Base-by-base conservation (phyloP, 92 coral and sea anemone species). In the Parazoanthus darwini region DNA sequence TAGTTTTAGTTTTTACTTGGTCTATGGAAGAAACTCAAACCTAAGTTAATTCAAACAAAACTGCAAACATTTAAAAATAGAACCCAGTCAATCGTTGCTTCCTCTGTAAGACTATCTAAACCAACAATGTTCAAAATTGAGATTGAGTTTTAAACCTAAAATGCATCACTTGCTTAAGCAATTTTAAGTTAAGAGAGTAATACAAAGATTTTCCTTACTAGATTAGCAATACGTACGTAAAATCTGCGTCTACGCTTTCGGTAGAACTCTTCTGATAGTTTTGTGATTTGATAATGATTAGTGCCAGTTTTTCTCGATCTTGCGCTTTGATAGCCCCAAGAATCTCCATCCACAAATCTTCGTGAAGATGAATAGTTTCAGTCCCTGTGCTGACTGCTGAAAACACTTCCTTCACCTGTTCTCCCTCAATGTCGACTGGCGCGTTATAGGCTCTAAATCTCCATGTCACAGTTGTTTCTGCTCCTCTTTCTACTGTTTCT, bases 371-470 rank as follows among this genome's bases (percentile, higher is more conserved):
- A 65, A 82, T 66, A 39, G 56, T 82, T 5, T 56, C 36, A 65
- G 77, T 38, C 15, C 58, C 38, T 65, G 18, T 38, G 50, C 35
- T 54, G 15, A 38, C 71, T 38, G 51, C 43, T 65, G 77, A 82
- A 29, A 33, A 20, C 8, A 59, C 43, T 43, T 67, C 39, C n/a
- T 77, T 81, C 46, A 51, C 87, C 66, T 71, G n/a, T 2, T 35
- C 25, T 15, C 67, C 56, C 66, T 89, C 74, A 20, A 4, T 11
- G n/a, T 26, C 22, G 56, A 86, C 83, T 77, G 93, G 92, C 29
- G 88, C 92, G 8, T 37, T 37, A 73, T 95, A 93, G 88, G 87
- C 76, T 51, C 96, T 90, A n/a, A 93, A 74, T 54, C 78, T 94
- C 97, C 95, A 94, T 18, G 42, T 89, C n/a, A 92, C 66, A 36